Conservation (phyloP, 2,888 invertebrate species). For the Macrosoma leucophasiata region DNA sequence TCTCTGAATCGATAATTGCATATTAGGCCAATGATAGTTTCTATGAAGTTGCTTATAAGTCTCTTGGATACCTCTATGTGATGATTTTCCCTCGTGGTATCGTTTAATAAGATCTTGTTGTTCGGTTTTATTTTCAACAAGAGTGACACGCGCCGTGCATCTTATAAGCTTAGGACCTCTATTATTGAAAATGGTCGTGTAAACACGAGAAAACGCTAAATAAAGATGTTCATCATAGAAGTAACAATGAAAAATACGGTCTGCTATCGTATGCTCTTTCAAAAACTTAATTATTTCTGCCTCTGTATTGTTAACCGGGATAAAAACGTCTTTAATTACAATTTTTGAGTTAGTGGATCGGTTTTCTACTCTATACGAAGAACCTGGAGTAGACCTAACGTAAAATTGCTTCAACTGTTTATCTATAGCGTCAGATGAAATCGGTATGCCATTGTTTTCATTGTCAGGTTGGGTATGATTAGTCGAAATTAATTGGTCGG, state of each 20-base stretch:
- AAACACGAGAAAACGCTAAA: conserved; percentile 10
- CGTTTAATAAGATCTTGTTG: conserved; percentile 16
- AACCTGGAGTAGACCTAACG: conserved; percentile 24
- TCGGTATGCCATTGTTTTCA: conserved; percentile 15
- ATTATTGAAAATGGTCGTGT: conserved; percentile 15
- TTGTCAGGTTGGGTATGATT: conserved; percentile 7
- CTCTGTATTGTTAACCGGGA: conserved; percentile 24
- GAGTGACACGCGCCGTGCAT: conserved; percentile 11
- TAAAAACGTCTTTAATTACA: conserved; percentile 22
- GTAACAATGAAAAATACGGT: conserved; percentile 8
- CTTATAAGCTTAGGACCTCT: conserved; percentile 16
- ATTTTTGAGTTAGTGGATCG: conserved; percentile 20
- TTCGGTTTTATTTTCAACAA: conserved; percentile 16
- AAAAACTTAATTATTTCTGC: conserved; percentile 18
- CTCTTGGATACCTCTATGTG: conserved; percentile 18
- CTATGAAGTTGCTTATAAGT: conserved; percentile 17
- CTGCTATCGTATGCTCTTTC: conserved; percentile 19
- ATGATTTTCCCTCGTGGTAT: conserved; percentile 20
- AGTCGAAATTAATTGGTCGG: conserved; percentile 7
- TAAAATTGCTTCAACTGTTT: conserved; percentile 29
- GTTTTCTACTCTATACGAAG: conserved; percentile 24
- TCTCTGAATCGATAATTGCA: conserved; percentile 15
- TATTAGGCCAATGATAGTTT: conserved; percentile 17
- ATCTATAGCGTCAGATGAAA: conserved; percentile 30
- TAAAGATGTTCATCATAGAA: conserved; percentile 21